phyloP scores from a whole-genome alignment of 2,113 vertebrate genomes.

The Oenanthe melanoleuca region DNA sequence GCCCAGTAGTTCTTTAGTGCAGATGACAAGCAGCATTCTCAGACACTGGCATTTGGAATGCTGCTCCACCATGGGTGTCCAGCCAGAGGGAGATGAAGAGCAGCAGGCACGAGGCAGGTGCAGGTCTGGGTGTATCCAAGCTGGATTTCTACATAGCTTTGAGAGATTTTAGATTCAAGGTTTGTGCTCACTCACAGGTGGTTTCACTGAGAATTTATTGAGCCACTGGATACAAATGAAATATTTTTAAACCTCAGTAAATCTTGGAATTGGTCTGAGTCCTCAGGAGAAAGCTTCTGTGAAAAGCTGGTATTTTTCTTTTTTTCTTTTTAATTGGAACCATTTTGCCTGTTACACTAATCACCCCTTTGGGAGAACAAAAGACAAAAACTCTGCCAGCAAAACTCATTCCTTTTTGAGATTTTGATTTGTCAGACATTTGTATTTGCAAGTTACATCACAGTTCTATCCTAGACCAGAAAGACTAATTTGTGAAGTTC shows the following conservation, averaged over 20 bases:
- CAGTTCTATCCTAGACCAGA: not conserved
- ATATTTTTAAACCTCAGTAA: slow-evolving; percentile 7
- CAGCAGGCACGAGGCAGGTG: not conserved
- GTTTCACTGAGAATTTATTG: not conserved
- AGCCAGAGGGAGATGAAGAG: not conserved
- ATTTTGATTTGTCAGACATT: slow-evolving; percentile 45
- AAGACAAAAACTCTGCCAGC: slow-evolving; percentile 50
- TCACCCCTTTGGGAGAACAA: slow-evolving; percentile 28
- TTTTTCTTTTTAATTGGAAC: slow-evolving; percentile 44
- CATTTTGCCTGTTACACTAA: slow-evolving; percentile 43
- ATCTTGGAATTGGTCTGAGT: not conserved
- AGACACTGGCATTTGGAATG: not conserved
- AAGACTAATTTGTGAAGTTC: slow-evolving; percentile 19
- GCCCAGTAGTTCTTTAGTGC: not conserved
- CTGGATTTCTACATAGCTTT: not conserved
- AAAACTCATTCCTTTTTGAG: slow-evolving; percentile 29
- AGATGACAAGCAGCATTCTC: too few species aligned
- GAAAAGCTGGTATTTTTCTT: slow-evolving; percentile 1
- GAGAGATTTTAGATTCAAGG: not conserved
- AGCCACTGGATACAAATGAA: not conserved
- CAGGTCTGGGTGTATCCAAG: not conserved
- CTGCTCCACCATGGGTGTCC: not conserved
- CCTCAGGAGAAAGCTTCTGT: not conserved
- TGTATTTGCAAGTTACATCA: slow-evolving; percentile 8
- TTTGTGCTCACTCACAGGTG: not conserved